Percentiles rank a stretch among this genome's conserved stretches.
These are phyloP conservation scores for Felis chaus DNA, from an alignment of 2,113 vertebrate species.

Conservation along the genomic window DNA sequence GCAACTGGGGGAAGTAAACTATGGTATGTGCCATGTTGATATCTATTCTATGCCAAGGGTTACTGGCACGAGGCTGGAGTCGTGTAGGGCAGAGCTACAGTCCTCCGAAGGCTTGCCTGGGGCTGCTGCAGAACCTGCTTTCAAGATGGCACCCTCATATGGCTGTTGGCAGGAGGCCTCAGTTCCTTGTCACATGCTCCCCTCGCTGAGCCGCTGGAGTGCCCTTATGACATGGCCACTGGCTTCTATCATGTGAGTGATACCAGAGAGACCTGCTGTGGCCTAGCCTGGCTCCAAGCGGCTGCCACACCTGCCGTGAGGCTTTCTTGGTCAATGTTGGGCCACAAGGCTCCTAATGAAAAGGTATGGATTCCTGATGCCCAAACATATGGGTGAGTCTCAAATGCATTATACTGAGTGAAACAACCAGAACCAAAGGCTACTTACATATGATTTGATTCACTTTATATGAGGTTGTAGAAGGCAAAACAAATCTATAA, in stretches of 20 bases:
- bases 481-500: neutral
- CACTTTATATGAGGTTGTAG: neutral
- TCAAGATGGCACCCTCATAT: neutral
- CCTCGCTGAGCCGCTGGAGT: neutral
- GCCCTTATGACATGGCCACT: neutral
- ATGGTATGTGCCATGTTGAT: neutral
- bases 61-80: neutral
- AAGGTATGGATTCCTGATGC: neutral
- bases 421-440: neutral
- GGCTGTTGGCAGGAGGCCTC: neutral
- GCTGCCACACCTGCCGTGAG: neutral
- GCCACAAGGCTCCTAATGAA: neutral
- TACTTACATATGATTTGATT: neutral
- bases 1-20: neutral
- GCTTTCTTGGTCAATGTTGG: neutral
- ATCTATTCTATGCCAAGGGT: rapidly evolving
- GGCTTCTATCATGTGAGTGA: neutral
- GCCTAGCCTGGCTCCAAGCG: neutral
- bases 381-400: neutral
- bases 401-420: neutral
- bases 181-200: rapidly evolving
- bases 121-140: neutral
- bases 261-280: neutral
- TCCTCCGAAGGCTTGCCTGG: neutral
- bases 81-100: too few relatives aligned